phyloP scores from a whole-genome alignment of 1,140 invertebrate species.

The Trichogramma pretiosum region DNA sequence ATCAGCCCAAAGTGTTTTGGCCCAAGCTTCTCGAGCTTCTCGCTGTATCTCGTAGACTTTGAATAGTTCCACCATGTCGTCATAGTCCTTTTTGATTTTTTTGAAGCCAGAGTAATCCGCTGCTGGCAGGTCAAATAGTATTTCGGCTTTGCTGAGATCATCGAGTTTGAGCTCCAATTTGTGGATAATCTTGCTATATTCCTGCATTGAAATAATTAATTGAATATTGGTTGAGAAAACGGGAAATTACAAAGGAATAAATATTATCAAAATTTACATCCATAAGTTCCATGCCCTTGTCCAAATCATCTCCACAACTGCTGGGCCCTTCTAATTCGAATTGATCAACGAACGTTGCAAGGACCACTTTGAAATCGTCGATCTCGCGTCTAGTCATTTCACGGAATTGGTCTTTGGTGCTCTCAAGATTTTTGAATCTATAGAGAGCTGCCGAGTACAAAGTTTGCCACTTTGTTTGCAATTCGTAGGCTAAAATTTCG shows the following conservation, averaged over 20 bases:
- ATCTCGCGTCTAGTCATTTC: constrained; percentile 66
- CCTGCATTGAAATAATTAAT: constrained; percentile 32
- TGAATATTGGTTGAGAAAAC: neutral
- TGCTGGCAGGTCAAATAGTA: constrained; percentile 74
- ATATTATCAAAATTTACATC: constrained; percentile 41
- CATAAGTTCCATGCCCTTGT: constrained; percentile 61
- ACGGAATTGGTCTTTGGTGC: constrained; percentile 70
- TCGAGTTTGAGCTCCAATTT: constrained; percentile 58
- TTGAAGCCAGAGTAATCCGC: constrained; percentile 71
- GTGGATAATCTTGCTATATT: constrained; percentile 59
- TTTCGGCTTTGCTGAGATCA: constrained; percentile 69
- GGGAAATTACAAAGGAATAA: neutral
- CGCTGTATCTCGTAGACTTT: constrained; percentile 72
- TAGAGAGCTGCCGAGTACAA: constrained; percentile 59
- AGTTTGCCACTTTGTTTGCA: constrained; percentile 60
- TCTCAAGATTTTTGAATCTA: constrained; percentile 57
- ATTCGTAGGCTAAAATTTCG: constrained; percentile 48
- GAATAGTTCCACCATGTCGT: constrained; percentile 64
- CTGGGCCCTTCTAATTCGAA: constrained; percentile 69
- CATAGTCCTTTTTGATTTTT: constrained; percentile 62
- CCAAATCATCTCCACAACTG: constrained; percentile 64
- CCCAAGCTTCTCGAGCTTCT: constrained; percentile 67
- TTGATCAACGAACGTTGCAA: constrained; percentile 60
- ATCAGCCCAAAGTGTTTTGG: constrained; percentile 78
- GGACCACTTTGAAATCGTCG: constrained; percentile 56